Base-by-base conservation (phyloP, 2,113 vertebrate species). In the Parus major region DNA sequence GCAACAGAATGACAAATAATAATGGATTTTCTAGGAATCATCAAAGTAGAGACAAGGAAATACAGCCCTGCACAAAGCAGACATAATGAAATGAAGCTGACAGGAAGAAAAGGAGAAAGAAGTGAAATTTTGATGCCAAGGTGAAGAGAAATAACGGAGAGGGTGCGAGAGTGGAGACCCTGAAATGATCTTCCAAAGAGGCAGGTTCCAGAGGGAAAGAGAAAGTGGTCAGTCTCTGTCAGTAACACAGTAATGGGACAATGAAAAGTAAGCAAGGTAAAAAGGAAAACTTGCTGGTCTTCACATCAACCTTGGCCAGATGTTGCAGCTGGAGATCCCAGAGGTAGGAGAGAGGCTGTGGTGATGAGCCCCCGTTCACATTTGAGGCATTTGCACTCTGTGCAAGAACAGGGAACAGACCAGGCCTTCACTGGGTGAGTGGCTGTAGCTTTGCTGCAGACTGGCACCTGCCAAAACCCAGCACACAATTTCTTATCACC, bases 11-110 rank as follows among this genome's bases (percentile, higher is more conserved):
- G 73, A 85, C 92, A 94, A 93, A 66, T 56, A 86, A 57, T 50
- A 90, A 86, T 15, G 39, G 47, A 81, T 92, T 94, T 92, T 81
- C 64, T 77, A 90, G 56, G 77, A 92, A 93, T 44, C 64, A 77
- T 36, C 42, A 10, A 83, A 75, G 47, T 13, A 28, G 15, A 86
- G 27, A 81, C 41, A 83, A 89, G 15, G 28, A 86, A 92, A 73
- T 78, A 75, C 3, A 52, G 28, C 47, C n/a, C 42, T 33, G 39
- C 1, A 20, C 20, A 66, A 55, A 73, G 25, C 24, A 82, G 29
- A 71, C 17, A 46, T 86, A 33, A 52, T 41, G 42, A 63, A 88
- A 70, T 5, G 10, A 46, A 42, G 29, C 33, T 60, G 49, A 63
- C 42, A 68, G 78, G 57, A 75, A 55, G 29, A 83, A 87, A 53